These are phyloP conservation scores for Stenodema calcarata DNA, from an alignment of 2,888 invertebrate genomes.

Conservation along the genomic window DNA sequence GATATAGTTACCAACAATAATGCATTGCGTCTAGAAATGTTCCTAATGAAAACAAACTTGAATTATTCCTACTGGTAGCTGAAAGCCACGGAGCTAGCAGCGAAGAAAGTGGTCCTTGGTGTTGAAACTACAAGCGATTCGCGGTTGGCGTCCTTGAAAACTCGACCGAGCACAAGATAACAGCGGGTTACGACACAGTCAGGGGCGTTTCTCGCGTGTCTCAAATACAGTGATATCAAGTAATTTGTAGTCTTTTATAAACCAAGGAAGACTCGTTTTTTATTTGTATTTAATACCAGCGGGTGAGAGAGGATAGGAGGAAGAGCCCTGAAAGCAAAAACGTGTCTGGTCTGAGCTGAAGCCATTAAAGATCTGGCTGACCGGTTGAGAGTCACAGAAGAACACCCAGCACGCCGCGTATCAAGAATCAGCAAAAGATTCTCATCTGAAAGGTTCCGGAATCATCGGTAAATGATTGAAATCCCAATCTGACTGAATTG, in stretches of 20 bases:
- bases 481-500: too few species aligned
- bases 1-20: too few species aligned
- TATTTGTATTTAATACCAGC: neutral
- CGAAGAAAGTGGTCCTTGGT: neutral
- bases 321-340: neutral
- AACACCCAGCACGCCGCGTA: neutral
- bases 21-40: too few species aligned
- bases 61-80: neutral
- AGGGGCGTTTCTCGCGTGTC: neutral
- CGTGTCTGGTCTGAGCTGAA: neutral
- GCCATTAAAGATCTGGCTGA: neutral
- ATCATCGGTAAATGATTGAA: too few species aligned
- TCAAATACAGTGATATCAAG: neutral
- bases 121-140: conserved; percentile 15
- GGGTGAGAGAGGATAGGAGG: neutral
- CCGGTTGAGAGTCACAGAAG: neutral
- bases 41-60: neutral
- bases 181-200: neutral
- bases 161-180: conserved; percentile 1
- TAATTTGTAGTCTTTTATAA: neutral
- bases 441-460: too few species aligned
- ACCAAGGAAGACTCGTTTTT: neutral
- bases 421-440: neutral
- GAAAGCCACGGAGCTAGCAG: neutral
- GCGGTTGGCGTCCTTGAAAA: conserved; percentile 18